phyloP scores from a whole-genome alignment of 2,888 invertebrate genomes.

The Apodemia zela region DNA sequence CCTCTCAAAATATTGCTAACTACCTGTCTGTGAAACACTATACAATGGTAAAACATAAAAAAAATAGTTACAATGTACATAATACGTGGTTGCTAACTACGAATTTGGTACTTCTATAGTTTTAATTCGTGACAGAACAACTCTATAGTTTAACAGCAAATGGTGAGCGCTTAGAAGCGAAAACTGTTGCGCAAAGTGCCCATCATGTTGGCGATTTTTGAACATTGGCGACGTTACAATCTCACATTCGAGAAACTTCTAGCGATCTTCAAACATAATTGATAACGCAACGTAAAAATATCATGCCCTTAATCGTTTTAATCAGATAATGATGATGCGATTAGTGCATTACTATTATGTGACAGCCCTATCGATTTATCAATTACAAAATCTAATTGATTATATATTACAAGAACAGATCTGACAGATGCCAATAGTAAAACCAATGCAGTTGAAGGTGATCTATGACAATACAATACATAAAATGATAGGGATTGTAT shows the following conservation, averaged over 20 bases:
- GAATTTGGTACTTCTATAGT: constrained; percentile 78
- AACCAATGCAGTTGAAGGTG: no score
- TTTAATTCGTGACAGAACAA: constrained; percentile 48
- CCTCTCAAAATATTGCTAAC: constrained; percentile 64
- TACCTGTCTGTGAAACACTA: constrained; percentile 72
- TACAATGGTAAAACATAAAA: constrained; percentile 80
- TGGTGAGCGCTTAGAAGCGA: constrained; percentile 10
- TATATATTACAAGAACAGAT: no score
- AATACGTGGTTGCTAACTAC: constrained; percentile 77
- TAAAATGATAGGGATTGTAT: no score
- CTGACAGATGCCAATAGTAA: no score
- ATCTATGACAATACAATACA: no score
- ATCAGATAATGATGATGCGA: no score
- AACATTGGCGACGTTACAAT: background rate
- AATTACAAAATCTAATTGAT: no score
- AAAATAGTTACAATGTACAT: constrained; percentile 78
- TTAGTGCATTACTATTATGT: no score
- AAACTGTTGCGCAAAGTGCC: background rate
- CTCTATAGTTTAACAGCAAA: constrained; percentile 34
- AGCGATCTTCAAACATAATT: no score
- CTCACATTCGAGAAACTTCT: background rate
- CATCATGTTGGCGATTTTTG: background rate
- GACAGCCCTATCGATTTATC: no score
- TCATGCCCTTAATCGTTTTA: no score
- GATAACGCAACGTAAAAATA: no score